Evolutionary conservation across 2,113 vertebrate species (phyloP).

Genomic region (Spheniscus mendiculus): DNA sequence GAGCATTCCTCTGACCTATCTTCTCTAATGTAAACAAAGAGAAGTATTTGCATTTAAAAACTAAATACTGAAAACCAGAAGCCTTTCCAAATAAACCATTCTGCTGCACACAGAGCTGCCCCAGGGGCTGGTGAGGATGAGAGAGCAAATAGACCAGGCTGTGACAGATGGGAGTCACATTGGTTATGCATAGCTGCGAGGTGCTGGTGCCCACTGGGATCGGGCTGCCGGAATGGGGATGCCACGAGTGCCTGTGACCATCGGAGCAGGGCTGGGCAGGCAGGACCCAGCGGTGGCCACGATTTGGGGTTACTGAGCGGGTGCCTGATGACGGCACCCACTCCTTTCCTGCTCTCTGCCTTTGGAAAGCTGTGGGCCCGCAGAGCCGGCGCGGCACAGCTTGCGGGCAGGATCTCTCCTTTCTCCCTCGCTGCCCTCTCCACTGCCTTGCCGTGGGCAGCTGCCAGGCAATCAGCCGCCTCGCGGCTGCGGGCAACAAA

Average conservation of each 20-base stretch:
- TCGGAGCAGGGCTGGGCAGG: background rate
- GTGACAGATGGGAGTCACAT: background rate
- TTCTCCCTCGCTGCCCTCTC: background rate
- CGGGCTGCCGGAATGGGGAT: background rate
- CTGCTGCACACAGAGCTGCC: background rate
- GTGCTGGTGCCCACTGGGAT: background rate
- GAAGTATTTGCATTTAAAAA: background rate
- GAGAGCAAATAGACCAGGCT: background rate
- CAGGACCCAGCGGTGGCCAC: accelerated
- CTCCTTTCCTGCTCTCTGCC: background rate
- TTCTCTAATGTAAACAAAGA: background rate
- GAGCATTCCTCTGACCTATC: background rate
- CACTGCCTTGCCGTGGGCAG: background rate
- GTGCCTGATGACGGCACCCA: background rate
- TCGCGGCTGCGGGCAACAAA: background rate
- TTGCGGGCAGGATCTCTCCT: background rate
- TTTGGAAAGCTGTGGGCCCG: background rate
- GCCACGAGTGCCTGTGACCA: background rate
- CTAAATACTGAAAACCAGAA: background rate
- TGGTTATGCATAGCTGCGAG: background rate
- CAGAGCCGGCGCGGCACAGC: background rate
- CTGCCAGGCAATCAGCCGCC: background rate
- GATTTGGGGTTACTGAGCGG: background rate
- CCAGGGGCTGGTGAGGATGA: background rate
- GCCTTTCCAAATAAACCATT: background rate